Base-by-base conservation (phyloP, 2,797 vertebrate species). In the Sorex maritimensis region DNA sequence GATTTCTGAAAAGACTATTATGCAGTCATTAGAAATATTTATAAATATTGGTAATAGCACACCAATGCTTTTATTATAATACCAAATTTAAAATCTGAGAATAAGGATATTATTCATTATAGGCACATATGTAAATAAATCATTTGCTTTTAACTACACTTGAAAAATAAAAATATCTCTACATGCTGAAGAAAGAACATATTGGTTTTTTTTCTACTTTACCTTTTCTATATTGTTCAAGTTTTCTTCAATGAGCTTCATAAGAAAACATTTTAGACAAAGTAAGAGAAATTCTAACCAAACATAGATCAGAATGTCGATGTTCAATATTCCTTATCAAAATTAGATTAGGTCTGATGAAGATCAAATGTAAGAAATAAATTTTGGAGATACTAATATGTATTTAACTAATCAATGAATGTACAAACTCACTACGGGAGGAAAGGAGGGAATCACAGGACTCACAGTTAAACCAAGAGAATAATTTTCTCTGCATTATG, bases 221-320 rank as follows among this genome's bases (percentile, higher is more conserved):
- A 67, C 41, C 23, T 78, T 65, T 65, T 58, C 28, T 15, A 12
- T 63, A 63, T 88, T 85, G 86, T 87, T 44, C 67, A 65, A 81
- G 46, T 84, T 86, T 94, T 91, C 28, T 93, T 80, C 55, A 94
- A 28, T 67, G 68, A 86, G 1, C 23, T 88, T 6, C 30, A 34
- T 94, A 65, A 90, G 71, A 14, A 77, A 97, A 86, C 30, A 77
- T 81, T 91, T 93, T 82, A 78, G 85, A 58, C 75, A 94, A 92
- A 94, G 55, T 41, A 69, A 78, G 46, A 90, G 34, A 13, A 58
- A 94, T 61, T 93, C 12, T 86, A 95, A 95, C 44, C 9, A 90
- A 55, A 81, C 49, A 93, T 12, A 55, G 30, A 80, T 88, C 83
- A 80, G 15, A 83, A 44, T 44, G 81, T 8, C 87, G n/a, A 82